phyloP scores from a whole-genome alignment of 2,888 invertebrate genomes.

The Brachycybe producta region DNA sequence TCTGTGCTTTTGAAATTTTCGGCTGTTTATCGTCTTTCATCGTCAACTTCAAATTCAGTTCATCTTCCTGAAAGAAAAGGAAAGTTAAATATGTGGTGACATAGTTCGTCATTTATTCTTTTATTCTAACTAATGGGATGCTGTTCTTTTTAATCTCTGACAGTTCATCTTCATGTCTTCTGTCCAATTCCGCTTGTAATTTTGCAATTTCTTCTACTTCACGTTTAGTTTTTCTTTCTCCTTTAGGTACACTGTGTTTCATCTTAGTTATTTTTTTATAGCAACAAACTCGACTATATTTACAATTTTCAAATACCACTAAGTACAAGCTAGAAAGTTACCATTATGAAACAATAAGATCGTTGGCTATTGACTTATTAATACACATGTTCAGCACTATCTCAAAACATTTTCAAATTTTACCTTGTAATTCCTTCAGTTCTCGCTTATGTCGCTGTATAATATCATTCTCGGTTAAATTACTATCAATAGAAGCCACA shows the following conservation, averaged over 20 bases:
- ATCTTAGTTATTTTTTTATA: conserved; percentile 56
- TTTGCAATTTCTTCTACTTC: conserved; percentile 66
- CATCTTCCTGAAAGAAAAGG: too few relatives aligned
- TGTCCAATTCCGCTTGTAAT: conserved; percentile 61
- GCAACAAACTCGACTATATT: not conserved
- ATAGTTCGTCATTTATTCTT: too few relatives aligned
- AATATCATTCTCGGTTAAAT: conserved; percentile 1
- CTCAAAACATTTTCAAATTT: not conserved
- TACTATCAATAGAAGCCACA: too few relatives aligned
- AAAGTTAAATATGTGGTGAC: too few relatives aligned
- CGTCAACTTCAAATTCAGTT: too few relatives aligned
- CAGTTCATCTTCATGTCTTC: conserved; percentile 54
- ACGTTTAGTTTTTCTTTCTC: conserved; percentile 82
- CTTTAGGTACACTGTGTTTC: conserved; percentile 75
- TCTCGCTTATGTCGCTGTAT: not conserved
- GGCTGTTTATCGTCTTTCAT: conserved; percentile 23
- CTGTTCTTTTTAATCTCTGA: too few relatives aligned
- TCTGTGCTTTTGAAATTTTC: conserved; percentile 14
- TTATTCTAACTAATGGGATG: too few relatives aligned
- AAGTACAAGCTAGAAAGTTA: too few relatives aligned
- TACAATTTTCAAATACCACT: too few relatives aligned
- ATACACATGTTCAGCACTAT: too few relatives aligned
- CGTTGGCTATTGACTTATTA: too few relatives aligned
- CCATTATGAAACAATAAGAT: conserved; percentile 33
- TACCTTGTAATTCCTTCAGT: conserved; percentile 11